Evolutionary conservation across 2,797 vertebrate species (phyloP), one percentile per base, ranked within the genome.

Genomic region (Apogon talboti): DNA sequence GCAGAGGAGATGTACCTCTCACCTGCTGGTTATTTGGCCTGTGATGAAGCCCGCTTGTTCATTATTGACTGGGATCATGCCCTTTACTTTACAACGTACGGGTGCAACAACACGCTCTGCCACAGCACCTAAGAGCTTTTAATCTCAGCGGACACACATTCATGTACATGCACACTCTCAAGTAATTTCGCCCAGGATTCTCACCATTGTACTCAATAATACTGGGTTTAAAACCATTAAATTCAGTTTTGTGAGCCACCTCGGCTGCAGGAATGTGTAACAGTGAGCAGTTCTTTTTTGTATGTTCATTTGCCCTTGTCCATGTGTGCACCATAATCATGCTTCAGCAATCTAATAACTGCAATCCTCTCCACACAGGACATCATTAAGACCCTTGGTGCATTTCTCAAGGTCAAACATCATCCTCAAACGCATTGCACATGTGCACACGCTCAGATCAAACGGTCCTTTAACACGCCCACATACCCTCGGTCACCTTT

Each of bases 381-480:
- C 76, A 50, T 75, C 69, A 49, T 82, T 62, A 58, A 85, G 74
- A 65, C 50, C 69, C 40, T 55, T 60, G 44, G 40, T 76, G 74
- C 65, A 62, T 75, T 73, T 79, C 64, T 85, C 87, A 90, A 91
- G 89, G 89, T 87, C 85, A 82, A 45, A 28, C 75, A 69, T 66
- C 42, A 46, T 60, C 55, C 44, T 53, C 47, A 40, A 24, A 38
- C 47, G 24, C 43, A 67, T n/a, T n/a, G 54, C 52, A 61, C 28
- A 57, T 45, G 6, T 16, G 14, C 57, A 43, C 60, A 73, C 16
- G 30, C 59, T 30, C 19, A 72, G 69, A 76, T 79, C 51, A 73
- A 82, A 78, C 70, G 68, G 63, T 63, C 48, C 82, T 79, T 71
- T 40, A 74, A 64, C 61, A 59, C 44, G 4, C 66, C 78, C 61